phyloP scores from a whole-genome alignment of 2,888 invertebrate species.

The Hirudinaria manillensis region DNA sequence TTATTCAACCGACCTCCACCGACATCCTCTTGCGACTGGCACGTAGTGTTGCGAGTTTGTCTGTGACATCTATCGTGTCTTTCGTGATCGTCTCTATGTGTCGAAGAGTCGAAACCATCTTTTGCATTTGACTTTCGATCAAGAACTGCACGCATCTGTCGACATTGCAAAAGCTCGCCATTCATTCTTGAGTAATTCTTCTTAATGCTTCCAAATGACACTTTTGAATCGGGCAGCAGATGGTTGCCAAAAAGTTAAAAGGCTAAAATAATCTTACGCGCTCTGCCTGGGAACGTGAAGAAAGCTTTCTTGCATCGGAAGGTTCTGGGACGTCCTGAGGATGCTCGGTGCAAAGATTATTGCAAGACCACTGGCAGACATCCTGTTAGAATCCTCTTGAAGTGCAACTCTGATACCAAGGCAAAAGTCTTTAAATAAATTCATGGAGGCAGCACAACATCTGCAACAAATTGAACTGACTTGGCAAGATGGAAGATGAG shows the following conservation, averaged over 20 bases:
- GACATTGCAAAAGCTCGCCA: neutral
- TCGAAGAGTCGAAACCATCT: slow-evolving; percentile 76
- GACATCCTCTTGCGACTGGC: slow-evolving; percentile 58
- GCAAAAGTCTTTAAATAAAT: neutral
- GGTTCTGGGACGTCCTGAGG: slow-evolving; percentile 74
- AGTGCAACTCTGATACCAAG: slow-evolving; percentile 65
- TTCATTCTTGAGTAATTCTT: neutral
- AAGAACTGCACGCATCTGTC: slow-evolving; percentile 73
- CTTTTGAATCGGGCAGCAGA: neutral
- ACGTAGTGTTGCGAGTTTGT: slow-evolving; percentile 70
- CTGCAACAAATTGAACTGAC: slow-evolving; percentile 45
- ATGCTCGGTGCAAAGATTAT: slow-evolving; percentile 93
- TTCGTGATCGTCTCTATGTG: slow-evolving; percentile 81
- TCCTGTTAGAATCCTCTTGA: slow-evolving; percentile 79
- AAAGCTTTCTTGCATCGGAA: slow-evolving; percentile 84
- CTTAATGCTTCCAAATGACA: neutral
- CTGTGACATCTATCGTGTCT: slow-evolving; percentile 77
- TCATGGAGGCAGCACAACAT: neutral
- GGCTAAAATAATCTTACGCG: slow-evolving; percentile 53
- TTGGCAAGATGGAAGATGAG: slow-evolving; percentile 83
- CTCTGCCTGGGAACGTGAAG: slow-evolving; percentile 84
- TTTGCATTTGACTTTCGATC: slow-evolving; percentile 74
- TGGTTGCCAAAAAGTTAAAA: neutral
- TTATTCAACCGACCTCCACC: neutral
- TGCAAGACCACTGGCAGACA: slow-evolving; percentile 83